phyloP scores from a whole-genome alignment of 1,140 invertebrate species.

The Elysia chlorotica region DNA sequence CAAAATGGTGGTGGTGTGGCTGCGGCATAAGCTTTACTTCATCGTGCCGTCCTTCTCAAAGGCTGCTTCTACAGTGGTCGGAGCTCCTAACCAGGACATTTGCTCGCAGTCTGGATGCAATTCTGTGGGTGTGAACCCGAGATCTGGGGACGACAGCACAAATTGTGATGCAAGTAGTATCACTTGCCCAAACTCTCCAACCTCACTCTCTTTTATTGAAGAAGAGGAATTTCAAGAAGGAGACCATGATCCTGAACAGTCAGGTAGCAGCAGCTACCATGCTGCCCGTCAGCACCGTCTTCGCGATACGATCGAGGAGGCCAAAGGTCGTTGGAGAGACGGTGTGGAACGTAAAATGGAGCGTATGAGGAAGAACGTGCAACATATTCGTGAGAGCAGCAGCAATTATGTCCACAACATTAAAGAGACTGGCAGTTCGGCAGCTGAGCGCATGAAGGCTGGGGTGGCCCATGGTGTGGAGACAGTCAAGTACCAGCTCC shows the following conservation, averaged over 20 bases:
- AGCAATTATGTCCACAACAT: conserved; percentile 51
- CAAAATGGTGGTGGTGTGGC: conserved; percentile 17
- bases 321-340: conserved; percentile 36
- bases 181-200: too few species aligned
- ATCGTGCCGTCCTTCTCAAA: conserved; percentile 26
- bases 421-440: conserved; percentile 43
- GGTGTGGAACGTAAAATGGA: conserved; percentile 48
- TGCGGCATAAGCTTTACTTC: conserved; percentile 15
- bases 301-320: conserved; percentile 50
- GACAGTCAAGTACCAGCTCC: conserved; percentile 51
- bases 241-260: too few species aligned
- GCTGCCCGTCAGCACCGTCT: too few species aligned
- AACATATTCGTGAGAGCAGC: conserved; percentile 46
- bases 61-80: conserved; percentile 29
- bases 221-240: too few species aligned
- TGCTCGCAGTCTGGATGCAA: too few species aligned
- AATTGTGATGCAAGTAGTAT: too few species aligned
- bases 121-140: too few species aligned
- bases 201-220: too few species aligned
- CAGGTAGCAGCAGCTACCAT: too few species aligned
- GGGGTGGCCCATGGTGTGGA: conserved; percentile 52
- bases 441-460: conserved; percentile 43
- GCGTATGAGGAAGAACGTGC: conserved; percentile 45
- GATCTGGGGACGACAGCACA: too few species aligned
- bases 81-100: too few species aligned